Evolutionary conservation across 1,140 invertebrate species (phyloP), one percentile per base, ranked within the genome.

Genomic region (Pissodes strobi): DNA sequence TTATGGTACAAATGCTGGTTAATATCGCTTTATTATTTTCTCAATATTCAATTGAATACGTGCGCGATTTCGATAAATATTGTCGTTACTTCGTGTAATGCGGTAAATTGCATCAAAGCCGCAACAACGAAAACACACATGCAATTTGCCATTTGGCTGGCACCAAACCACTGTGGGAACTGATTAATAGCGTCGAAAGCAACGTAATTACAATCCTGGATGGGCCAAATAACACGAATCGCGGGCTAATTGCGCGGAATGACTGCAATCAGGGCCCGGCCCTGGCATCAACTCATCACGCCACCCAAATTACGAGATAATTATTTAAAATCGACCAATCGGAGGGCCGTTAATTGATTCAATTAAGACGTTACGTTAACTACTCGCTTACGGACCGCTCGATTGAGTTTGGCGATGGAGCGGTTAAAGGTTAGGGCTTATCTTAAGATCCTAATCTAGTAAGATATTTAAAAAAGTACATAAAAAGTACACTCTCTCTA

Each of bases 201-300:
- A 15, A 5, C 21, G 1, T 65, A 68, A 68, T 68, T 65, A 51
- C 53, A 25, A 65, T 49, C 25, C 46, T 21, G 37, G 51, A 61
- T 62, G 69, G 62, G 41, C 58, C 52, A 56, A 64, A 64, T 64
- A 64, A 64, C 62, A 64, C 62, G 61, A 64, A 64, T 64, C 52
- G 39, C 9, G 39, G 38, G 10, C 55, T 64, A 64, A 64, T 64
- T 64, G 46, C 43, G 30, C 23, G 46, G 19, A 64, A 57, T 64
- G 34, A 56, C 62, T 57, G 62, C 43, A 39, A 58, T 57, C 51
- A 53, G 13, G 18, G 38, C 41, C 60, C 41, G 38, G 38, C 60
- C 60, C 51, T 53, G 60, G 41, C 18, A 63, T 63, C 60, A 63
- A 43, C 60, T 63, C 60, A 63, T 63, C 60, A 63, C 41, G 62